Evolutionary conservation across 2,888 invertebrate species (phyloP), one percentile per base, ranked within the genome.

Genomic region (Harmothoe impar): DNA sequence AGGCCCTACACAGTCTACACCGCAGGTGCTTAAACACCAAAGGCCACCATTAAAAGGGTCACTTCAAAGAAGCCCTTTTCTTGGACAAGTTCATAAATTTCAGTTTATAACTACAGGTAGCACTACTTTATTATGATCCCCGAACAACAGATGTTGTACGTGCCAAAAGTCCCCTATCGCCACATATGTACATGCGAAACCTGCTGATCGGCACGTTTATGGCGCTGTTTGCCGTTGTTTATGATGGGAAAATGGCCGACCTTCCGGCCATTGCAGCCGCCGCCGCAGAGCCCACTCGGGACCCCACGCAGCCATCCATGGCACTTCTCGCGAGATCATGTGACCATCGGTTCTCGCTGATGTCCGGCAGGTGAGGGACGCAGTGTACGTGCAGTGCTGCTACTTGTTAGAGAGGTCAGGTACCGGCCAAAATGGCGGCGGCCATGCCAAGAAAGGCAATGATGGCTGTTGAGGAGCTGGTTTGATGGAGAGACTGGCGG

Each of bases 251-350:
- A 72, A 72, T 29, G 72, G 72, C 72, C 17, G 29, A 1, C 31
- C 29, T 72, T 72, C 72, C 72, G 72, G 72, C 17, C 72, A 62
- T 62, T 62, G 62, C 62, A n/a, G 20, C 62, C 62, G 62, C 62
- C 3, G 43, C 10, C 1, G 62, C 23, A 62, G 62, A 3, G 20
- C n/a, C 62, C 5, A 20, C 20, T 20, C 54, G 20, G n/a, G n/a
- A 25, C 72, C n/a, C 25, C 72, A 72, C 25, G n/a, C 15, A 29
- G 25, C 72, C 72, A 29, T 15, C n/a, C 31, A 25, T 72, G 72
- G 25, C 29, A 0, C 15, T 1, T 72, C 29, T 72, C 29, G 72
- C 15, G 54, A 52, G 7, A n/a, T 62, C 25, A 72, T 25, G 72
- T 72, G 72, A 72, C 72, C 3, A n/a, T n/a, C 0, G 72, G 3